phyloP scores from a whole-genome alignment of 2,113 vertebrate genomes.

The Ptychochromis oligacanthus region DNA sequence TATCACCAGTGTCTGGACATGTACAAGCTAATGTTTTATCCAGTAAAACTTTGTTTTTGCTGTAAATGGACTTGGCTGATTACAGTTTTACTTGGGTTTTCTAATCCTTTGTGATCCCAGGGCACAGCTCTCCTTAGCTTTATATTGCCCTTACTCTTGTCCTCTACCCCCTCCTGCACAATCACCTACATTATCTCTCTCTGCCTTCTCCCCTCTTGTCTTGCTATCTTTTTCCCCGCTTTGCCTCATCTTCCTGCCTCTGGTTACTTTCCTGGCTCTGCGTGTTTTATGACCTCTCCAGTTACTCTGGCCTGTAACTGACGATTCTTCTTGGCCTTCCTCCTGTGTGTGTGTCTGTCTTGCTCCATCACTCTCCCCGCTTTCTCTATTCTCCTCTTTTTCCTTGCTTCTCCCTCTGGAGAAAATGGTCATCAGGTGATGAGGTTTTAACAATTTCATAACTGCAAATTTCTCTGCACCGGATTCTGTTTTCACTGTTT shows the following conservation, averaged over 20 bases:
- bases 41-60: not conserved
- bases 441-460: not conserved
- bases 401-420: conserved; percentile 5
- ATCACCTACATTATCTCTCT: not conserved
- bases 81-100: not conserved
- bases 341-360: not conserved
- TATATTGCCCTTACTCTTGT: not conserved
- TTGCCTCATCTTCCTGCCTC: conserved; percentile 34
- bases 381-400: not conserved
- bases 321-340: not conserved
- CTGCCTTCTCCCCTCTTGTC: not conserved
- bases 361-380: conserved; percentile 10
- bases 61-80: not conserved
- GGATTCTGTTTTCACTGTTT: not conserved
- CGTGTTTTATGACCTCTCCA: conserved; percentile 67
- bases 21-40: not conserved
- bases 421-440: not conserved
- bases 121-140: not conserved
- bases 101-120: not conserved
- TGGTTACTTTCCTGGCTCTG: conserved; percentile 51
- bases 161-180: not conserved
- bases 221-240: not conserved
- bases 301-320: not conserved
- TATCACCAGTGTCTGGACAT: not conserved
- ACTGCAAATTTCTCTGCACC: not conserved